Evolutionary conservation across 2,888 invertebrate species (phyloP), one percentile per base, ranked within the genome.

Genomic region (Eulithis testata): DNA sequence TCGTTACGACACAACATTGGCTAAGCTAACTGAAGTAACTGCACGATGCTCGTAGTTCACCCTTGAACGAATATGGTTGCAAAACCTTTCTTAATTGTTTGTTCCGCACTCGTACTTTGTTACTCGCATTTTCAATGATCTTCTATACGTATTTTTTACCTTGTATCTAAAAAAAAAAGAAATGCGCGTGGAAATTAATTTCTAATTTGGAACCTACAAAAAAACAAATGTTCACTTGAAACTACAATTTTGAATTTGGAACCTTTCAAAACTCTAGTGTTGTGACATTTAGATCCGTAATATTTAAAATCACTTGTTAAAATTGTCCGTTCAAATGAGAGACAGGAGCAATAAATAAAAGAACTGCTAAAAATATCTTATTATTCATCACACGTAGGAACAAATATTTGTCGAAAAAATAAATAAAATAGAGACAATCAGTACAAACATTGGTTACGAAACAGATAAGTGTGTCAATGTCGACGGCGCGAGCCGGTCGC

Each of bases 381-480:
- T 11, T 49, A 57, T 40, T 61, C 43, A 61, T 59, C 58, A 58
- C 50, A 56, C 53, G 53, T 54, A 57, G 40, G 40, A 11, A 49
- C 52, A 68, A 73, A 72, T 71, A 73, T 74, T 76, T 74, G 75
- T 69, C 73, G 69, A 70, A 76, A 40, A 79, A 77, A 70, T 75
- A 76, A 75, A 78, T 75, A 76, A 63, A 76, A 73, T 63, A 69
- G 74, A 78, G 81, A 81, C 82, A 85, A 84, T 81, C 82, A 78
- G 79, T 76, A 76, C 79, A 80, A 78, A 82, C 80, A 82, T 79
- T 77, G 73, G 78, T 87, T 87, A 87, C 87, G 84, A 85, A 80
- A 86, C 80, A 75, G 74, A 73, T 78, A 88, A 81, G 81, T 86
- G 81, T 88, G 88, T 88, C 88, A 88, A 87, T 88, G 88, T 86